Evolutionary conservation across 2,888 invertebrate genomes (phyloP).

Genomic region (Hydropsyche betteni): DNA sequence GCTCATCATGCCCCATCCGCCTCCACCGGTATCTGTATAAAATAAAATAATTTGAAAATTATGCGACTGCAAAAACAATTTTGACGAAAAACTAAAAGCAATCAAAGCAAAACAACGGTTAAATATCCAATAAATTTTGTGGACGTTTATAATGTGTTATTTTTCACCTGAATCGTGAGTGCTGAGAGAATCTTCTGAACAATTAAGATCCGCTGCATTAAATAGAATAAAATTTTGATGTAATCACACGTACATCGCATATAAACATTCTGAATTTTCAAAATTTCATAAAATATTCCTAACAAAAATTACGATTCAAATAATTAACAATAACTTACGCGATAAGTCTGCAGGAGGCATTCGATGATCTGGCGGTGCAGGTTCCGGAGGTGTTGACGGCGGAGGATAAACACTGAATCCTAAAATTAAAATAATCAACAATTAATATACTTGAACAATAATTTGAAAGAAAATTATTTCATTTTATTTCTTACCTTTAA

Average conservation of each 20-base stretch:
- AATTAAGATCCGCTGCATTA: constrained; percentile 77
- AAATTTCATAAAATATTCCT: neutral
- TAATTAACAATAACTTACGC: constrained; percentile 57
- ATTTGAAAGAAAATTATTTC: constrained; percentile 41
- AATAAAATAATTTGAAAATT: constrained; percentile 36
- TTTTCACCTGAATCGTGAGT: constrained; percentile 81
- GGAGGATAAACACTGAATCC: constrained; percentile 86
- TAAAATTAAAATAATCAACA: constrained; percentile 54
- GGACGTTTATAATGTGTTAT: neutral
- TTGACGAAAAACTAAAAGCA: neutral
- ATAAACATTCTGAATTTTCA: neutral
- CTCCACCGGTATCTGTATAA: constrained; percentile 56
- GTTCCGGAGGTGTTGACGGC: constrained; percentile 85
- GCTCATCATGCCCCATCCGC: constrained; percentile 61
- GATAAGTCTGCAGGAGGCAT: constrained; percentile 67
- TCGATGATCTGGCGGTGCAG: constrained; percentile 82
- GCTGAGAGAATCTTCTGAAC: constrained; percentile 81
- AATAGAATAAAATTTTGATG: neutral
- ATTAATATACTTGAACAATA: constrained; percentile 23
- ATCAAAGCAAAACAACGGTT: neutral
- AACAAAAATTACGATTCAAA: neutral
- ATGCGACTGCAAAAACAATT: neutral
- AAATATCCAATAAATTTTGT: no score
- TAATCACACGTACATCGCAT: neutral
- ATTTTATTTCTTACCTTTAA: constrained; percentile 59